Base-by-base conservation (phyloP, 2,888 invertebrate species). In the Anticlea derivata region DNA sequence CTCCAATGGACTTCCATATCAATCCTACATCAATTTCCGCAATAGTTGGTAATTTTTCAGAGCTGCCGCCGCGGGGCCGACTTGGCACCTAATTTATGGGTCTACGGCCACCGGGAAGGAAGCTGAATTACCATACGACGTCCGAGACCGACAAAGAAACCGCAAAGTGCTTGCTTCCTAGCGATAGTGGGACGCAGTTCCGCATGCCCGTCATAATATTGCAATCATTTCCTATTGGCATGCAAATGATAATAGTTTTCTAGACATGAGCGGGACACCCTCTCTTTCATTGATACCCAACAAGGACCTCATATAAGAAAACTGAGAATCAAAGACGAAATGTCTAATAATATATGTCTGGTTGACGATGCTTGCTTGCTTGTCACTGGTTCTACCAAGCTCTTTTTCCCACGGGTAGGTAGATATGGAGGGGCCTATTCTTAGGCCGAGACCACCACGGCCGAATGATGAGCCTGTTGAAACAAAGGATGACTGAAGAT, bases 61-160 rank as follows among this genome's bases (percentile, higher is more conserved):
- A 65, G 64, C 68, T 64, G 70, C 77, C 66, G 70, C 77, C 66
- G 62, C 68, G 65, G 70, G 76, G 79, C 69, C 80, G 78, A 70
- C 79, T 77, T 79, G 80, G 83, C 82, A 76, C 76, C 73, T 82
- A 78, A 89, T 89, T 89, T 89, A 89, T 85, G 81, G 68, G 68
- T 63, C 66, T 63, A 63, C 76, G 72, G 75, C 73, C 71, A 75
- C 63, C 54, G 75, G 86, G 85, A 87, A 88, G 88, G 88, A 88
- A 88, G 69, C 75, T 59, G 65, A 78, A 88, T 89, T 89, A 86
- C 82, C 89, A 89, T 88, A 88, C 82, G 79, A 84, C 85, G 76
- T 79, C 79, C 78, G 79, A 69, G 45, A 46, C 68, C 75, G 75
- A 77, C 80, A 85, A 84, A 84, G 80, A 83, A 83, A 79, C 78